Base-by-base conservation (phyloP, 2,888 invertebrate genomes). In the Orthosia cruda region DNA sequence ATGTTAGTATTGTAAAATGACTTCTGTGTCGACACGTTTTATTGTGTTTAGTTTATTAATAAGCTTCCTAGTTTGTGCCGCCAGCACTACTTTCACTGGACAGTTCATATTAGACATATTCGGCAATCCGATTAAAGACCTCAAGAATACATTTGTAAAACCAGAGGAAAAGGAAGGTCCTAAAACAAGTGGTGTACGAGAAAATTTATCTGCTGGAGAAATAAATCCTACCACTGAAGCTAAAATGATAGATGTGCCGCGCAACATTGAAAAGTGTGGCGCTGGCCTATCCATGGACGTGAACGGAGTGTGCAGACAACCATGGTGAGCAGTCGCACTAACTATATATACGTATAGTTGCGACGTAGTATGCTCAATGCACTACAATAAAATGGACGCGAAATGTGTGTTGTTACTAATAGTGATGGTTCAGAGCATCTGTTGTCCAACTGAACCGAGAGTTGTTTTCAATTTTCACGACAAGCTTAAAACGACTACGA, bases 211-310 rank as follows among this genome's bases (percentile, higher is more conserved):
- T 65, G 61, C 23, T 23, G 84, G 64, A 52, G 85, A 58, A 11
- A 0, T 9, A 40, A 85, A 70, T 59, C 57, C 79, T 59, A 55
- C 32, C 32, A 32, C 32, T 32, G 32, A 65, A 52, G 78, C 90
- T 54, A 86, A 67, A 77, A 95, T 96, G 94, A 96, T 96, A 74
- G 92, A 93, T 16, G 95, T 91, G 18, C 96, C 96, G n/a, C 84
- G 83, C 32, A 96, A 96, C 81, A 80, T 81, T 13, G 87, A 87
- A 26, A 83, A 72, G 58, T 95, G 94, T 85, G 71, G 84, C 66
- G 63, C 80, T 69, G 92, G 92, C 58, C 79, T 87, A 23, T 77
- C 89, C 54, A 93, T 89, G 89, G 95, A 96, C 84, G 76, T 84
- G 55, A 91, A 93, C 85, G 95, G 96, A 83, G 91, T 93, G 74